Evolutionary conservation across 2,797 vertebrate genomes (phyloP), one percentile per base, ranked within the genome.

Genomic region (Sebastes kiyomatsui): DNA sequence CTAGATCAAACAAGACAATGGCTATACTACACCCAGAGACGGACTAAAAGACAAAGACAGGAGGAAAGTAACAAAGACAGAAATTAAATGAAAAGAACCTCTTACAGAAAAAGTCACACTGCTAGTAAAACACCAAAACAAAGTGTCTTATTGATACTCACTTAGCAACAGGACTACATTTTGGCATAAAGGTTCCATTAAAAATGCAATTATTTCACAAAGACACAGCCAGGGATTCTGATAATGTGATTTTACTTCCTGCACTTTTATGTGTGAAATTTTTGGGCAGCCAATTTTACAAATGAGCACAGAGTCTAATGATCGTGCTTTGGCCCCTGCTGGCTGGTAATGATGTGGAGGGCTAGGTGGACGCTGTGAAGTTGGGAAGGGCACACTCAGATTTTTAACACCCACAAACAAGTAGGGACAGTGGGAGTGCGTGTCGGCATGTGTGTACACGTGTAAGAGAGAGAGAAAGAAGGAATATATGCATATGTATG

Each of bases 41-140:
- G 71, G 61, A 82, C 23, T 60, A 22, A 42, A 55, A 69, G 32
- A 80, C 56, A 74, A 61, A 84, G 68, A 87, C 79, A 72, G 65
- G 69, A 62, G 49, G 52, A 70, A 61, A 74, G 62, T 22, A 68
- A 61, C 23, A 71, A 54, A 79, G 38, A 52, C 54, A 72, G n/a
- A 38, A 55, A 33, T 23, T 7, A 96, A 97, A 96, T 96, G 94
- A 96, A 97, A 96, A 96, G 93, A 92, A 96, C 95, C 95, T 96
- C 92, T 94, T 95, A 92, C 95, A 96, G 95, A 96, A 96, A 96
- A 96, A 96, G 93, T 95, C 93, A 91, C 88, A 93, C 92, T 94
- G 96, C 96, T 95, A 97, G 97, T 97, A 96, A 96, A 95, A 77
- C 38, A 46, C 56, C 20, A 10, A 60, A 61, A 59, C 64, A 46